Conservation (phyloP, 2,888 invertebrate species). For the Oscheius onirici region DNA sequence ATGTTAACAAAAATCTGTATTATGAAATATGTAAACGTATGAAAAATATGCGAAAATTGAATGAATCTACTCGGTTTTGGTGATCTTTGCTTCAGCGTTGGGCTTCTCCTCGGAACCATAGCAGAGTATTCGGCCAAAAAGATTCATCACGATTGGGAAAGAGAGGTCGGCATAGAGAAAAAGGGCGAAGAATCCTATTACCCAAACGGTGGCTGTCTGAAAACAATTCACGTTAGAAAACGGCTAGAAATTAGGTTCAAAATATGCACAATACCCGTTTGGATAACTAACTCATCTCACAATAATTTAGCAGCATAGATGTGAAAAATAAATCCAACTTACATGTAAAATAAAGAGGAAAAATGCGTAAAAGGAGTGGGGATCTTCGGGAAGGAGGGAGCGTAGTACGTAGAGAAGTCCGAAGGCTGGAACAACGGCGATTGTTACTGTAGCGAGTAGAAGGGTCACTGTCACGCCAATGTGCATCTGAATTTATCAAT, state of each 20-base stretch:
- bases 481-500: constrained; percentile 1
- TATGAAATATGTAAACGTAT: neutral
- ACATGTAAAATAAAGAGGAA: constrained; percentile 1
- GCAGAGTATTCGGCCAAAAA: constrained; percentile 13
- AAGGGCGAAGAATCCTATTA: constrained; percentile 12
- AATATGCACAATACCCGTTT: too few species aligned
- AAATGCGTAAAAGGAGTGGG: constrained; percentile 1
- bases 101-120: neutral
- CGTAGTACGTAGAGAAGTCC: constrained; percentile 20
- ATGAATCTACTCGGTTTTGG: neutral
- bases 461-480: neutral
- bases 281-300: too few species aligned
- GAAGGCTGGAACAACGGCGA: constrained; percentile 12
- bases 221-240: too few species aligned
- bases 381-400: constrained; percentile 13
- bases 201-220: constrained; percentile 2
- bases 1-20: neutral
- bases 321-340: neutral
- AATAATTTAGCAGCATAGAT: too few species aligned
- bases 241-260: too few species aligned
- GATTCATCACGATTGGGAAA: constrained; percentile 19
- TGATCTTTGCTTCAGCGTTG: neutral
- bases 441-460: neutral
- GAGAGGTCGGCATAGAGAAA: constrained; percentile 20
- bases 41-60: neutral